Conservation (phyloP, 2,113 vertebrate genomes). For the Gasterosteus nipponicus region DNA sequence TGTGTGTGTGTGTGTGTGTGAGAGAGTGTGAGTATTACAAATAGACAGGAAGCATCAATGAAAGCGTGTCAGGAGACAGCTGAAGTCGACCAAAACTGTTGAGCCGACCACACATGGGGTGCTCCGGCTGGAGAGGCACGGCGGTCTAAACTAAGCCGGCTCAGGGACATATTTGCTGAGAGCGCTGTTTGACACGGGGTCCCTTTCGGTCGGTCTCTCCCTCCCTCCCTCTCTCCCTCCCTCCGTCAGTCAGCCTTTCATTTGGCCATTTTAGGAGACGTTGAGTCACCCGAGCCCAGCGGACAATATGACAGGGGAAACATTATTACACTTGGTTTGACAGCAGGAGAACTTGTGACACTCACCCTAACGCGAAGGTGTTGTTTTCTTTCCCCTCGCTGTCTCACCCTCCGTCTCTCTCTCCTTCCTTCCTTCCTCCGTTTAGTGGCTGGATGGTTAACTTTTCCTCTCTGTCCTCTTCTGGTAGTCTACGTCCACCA, state of each 20-base stretch:
- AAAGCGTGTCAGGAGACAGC: constrained; percentile 35
- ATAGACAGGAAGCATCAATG: constrained; percentile 45
- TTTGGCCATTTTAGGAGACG: constrained; percentile 77
- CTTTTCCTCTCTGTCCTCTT: constrained; percentile 21
- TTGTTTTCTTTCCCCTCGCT: constrained; percentile 25
- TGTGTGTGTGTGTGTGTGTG: neutral
- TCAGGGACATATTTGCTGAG: constrained; percentile 74
- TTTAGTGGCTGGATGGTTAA: constrained; percentile 36
- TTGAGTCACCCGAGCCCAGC: constrained; percentile 56
- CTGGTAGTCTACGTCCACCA: constrained; percentile 38
- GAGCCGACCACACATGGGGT: constrained; percentile 8
- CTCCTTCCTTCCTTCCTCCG: constrained; percentile 55
- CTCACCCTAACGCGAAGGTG: constrained; percentile 65
- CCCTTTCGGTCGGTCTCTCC: constrained; percentile 43
- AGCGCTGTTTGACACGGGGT: constrained; percentile 71
- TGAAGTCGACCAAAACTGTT: constrained; percentile 35
- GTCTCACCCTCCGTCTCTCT: constrained; percentile 31
- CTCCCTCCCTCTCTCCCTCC: constrained; percentile 18
- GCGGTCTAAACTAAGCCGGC: constrained; percentile 65
- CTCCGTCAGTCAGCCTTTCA: constrained; percentile 39
- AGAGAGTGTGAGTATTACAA: neutral
- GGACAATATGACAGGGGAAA: constrained; percentile 52
- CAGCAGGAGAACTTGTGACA: constrained; percentile 62
- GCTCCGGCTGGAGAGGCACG: constrained; percentile 12
- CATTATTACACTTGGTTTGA: constrained; percentile 41